A percentile compares a stretch with the other conserved stretches of the same genome.
These are phyloP conservation scores for Silurus aristotelis DNA, from an alignment of 2,797 vertebrate genomes.

Conservation along the genomic window DNA sequence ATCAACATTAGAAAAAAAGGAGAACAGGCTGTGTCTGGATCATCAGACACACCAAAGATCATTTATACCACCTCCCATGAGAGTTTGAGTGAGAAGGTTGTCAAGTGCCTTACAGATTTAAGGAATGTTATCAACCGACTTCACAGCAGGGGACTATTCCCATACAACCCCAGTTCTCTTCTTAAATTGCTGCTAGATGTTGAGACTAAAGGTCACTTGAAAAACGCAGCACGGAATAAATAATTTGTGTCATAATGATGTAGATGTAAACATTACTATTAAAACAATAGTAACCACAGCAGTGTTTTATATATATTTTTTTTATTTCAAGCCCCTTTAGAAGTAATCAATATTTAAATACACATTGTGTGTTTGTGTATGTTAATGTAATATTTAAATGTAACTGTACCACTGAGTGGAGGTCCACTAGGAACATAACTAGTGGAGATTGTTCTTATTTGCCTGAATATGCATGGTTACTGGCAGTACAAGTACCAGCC, in stretches of 20 bases:
- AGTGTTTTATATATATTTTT: background rate
- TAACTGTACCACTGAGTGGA: background rate
- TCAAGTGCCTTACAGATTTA: conserved; percentile 79
- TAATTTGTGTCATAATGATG: background rate
- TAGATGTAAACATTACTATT: background rate
- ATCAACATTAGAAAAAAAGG: background rate
- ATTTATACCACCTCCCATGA: background rate
- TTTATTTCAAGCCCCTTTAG: background rate
- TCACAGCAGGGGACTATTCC: conserved; percentile 84
- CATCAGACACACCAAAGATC: background rate
- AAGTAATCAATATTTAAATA: too few species aligned
- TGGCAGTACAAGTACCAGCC: too few species aligned
- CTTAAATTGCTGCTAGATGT: conserved; percentile 80
- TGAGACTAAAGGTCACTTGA: conserved; percentile 45
- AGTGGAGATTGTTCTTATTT: background rate
- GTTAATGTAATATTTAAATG: background rate
- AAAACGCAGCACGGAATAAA: background rate
- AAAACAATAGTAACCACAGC: background rate
- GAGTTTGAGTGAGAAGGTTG: conserved; percentile 52
- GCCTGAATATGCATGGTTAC: background rate
- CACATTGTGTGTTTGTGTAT: background rate
- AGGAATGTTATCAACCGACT: conserved; percentile 77
- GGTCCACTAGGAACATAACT: background rate
- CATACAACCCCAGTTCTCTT: conserved; percentile 87
- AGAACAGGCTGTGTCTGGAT: background rate